Evolutionary conservation across 1,140 invertebrate genomes (phyloP), one percentile per base, ranked within the genome.

Genomic region (Drosophila sp.): DNA sequence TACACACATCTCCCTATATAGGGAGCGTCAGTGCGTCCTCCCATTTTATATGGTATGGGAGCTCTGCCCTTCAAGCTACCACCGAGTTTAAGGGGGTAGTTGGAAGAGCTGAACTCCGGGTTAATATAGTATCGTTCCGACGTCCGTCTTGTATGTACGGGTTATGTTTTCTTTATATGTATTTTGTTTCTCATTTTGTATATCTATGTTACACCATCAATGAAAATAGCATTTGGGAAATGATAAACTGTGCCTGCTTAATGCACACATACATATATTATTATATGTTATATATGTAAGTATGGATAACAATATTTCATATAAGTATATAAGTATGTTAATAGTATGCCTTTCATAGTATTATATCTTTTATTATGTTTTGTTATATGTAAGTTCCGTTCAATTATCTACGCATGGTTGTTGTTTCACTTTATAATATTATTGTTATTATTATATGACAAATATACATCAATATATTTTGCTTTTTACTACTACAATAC

Each of bases 151-250:
- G 38, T 46, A 43, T 56, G 46, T 67, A 25, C 21, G 50, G 59
- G 9, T 40, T 36, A 38, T 27, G 43, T 63, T 62, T 62, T 11
- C 25, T 43, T 27, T 18, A n/a, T n/a, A n/a, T n/a, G n/a, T 69
- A 21, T 43, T 76, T 61, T 65, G 48, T 41, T 56, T 58, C 13
- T 40, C 46, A 46, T 76, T 84, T 81, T 86, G 78, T 86, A 86
- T 86, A 86, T 86, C 74, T 87, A 87, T 86, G 58, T 86, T 87
- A 87, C 82, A 87, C 82, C 82, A 87, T 87, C 83, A 87, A 89
- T 71, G 79, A 87, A 86, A 84, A 75, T 56, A 79, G 62, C 34
- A 64, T 63, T 45, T 50, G 48, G 36, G 29, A 79, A 87, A 76
- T 78, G 25, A 78, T 86, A 65, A 71, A 46, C 64, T 72, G 48